These are phyloP conservation scores for Ifrita kowaldi DNA, from an alignment of 2,113 vertebrate species.

Conservation along the genomic window DNA sequence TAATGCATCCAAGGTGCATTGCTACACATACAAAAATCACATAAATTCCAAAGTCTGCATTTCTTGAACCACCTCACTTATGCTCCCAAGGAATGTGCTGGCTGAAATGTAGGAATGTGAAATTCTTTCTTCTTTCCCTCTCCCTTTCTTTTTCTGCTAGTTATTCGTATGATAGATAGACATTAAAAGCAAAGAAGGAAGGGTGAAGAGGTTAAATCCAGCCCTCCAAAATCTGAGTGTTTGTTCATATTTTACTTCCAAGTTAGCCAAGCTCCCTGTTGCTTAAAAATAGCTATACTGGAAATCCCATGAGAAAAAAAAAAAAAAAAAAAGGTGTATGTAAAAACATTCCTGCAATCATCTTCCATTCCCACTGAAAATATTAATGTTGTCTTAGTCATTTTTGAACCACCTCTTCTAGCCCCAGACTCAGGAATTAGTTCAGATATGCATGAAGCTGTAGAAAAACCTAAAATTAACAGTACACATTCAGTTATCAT, in stretches of 20 bases:
- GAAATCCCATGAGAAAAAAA: background rate
- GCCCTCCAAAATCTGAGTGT: background rate
- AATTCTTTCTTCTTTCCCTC: background rate
- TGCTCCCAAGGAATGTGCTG: slow-evolving; percentile 1
- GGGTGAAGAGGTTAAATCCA: slow-evolving; percentile 7
- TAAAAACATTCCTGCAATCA: background rate
- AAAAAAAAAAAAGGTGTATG: background rate
- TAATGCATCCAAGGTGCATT: background rate
- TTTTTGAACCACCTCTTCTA: background rate
- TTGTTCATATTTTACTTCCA: background rate
- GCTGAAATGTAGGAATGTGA: slow-evolving; percentile 15
- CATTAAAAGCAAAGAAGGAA: background rate
- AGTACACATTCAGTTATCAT: background rate
- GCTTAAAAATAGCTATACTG: slow-evolving; percentile 4
- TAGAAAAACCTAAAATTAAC: background rate
- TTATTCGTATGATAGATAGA: background rate
- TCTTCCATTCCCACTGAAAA: background rate
- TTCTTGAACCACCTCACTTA: slow-evolving; percentile 2
- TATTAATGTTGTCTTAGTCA: background rate
- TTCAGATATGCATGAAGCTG: background rate
- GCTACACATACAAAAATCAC: background rate
- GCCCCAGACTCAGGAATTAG: background rate
- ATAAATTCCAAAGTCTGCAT: background rate
- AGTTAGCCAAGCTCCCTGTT: background rate
- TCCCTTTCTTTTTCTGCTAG: background rate